These are phyloP conservation scores for Acanthopagrus latus DNA, from an alignment of 2,797 vertebrate species.

Conservation along the genomic window DNA sequence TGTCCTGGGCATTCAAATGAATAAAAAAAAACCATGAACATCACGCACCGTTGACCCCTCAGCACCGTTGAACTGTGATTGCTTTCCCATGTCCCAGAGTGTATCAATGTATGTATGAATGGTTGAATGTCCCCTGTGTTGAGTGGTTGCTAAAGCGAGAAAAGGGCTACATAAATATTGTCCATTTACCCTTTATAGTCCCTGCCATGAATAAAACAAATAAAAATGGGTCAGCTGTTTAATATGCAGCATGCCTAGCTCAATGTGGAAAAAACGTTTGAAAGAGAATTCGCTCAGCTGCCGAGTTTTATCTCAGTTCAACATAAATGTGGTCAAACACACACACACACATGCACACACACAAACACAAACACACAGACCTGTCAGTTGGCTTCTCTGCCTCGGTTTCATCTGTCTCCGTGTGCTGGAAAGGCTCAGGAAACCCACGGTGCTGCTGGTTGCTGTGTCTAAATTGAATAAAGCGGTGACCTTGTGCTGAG, in stretches of 20 bases:
- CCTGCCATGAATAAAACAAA: neutral
- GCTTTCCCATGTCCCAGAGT: no score
- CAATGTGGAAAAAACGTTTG: neutral
- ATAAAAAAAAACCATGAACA: no score
- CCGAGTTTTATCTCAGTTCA: slow-evolving; percentile 3
- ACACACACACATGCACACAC: neutral
- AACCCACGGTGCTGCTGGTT: slow-evolving; percentile 38
- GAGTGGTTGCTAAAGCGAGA: no score
- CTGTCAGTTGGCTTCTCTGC: slow-evolving; percentile 11
- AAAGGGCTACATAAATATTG: no score
- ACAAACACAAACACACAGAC: slow-evolving; percentile 16
- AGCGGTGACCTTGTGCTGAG: slow-evolving; percentile 57
- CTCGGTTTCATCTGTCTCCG: slow-evolving; percentile 36
- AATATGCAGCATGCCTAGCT: neutral
- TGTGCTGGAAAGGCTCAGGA: slow-evolving; percentile 35
- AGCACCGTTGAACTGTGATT: no score
- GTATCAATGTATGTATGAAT: no score
- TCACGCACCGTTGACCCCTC: no score
- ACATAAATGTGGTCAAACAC: slow-evolving; percentile 3
- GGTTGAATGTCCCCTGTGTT: no score
- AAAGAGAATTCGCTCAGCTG: neutral
- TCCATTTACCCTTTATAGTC: no score
- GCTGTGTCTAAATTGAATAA: slow-evolving; percentile 36
- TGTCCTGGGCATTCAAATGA: no score
- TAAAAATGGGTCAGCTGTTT: neutral